Conservation (phyloP, 2,888 invertebrate species). For the Pandemis heparana region DNA sequence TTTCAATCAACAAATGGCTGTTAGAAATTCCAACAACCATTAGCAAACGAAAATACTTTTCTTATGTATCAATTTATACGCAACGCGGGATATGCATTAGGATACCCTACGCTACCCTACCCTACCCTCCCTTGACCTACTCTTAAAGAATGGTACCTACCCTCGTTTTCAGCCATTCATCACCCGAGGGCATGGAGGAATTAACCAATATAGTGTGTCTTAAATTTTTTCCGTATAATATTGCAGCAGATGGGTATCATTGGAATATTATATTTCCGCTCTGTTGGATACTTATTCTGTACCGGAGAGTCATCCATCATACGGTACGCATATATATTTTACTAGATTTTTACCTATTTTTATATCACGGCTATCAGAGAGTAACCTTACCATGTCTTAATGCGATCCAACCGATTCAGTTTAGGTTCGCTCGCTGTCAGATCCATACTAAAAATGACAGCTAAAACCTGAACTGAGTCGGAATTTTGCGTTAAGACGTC, state of each 20-base stretch:
- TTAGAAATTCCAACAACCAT: neutral
- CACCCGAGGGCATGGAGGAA: neutral
- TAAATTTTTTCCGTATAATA: too few relatives aligned
- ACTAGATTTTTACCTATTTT: neutral
- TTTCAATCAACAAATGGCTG: too few relatives aligned
- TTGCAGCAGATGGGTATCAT: too few relatives aligned
- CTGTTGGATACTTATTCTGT: neutral
- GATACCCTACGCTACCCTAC: neutral
- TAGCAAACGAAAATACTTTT: neutral
- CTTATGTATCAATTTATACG: slow-evolving; percentile 13
- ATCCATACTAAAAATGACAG: too few relatives aligned
- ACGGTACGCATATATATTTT: slow-evolving; percentile 16
- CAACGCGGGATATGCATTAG: slow-evolving; percentile 10
- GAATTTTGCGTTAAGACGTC: too few relatives aligned
- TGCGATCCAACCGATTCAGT: too few relatives aligned
- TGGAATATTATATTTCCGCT: too few relatives aligned
- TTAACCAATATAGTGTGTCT: too few relatives aligned
- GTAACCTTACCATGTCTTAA: too few relatives aligned
- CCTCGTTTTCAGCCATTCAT: slow-evolving; percentile 15
- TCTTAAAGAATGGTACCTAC: neutral
- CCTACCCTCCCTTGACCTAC: neutral
- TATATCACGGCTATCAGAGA: neutral
- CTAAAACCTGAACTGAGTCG: too few relatives aligned
- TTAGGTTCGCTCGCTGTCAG: too few relatives aligned
- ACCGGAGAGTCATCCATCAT: slow-evolving; percentile 23